phyloP scores from a whole-genome alignment of 2,888 invertebrate genomes.

The Acanthosepion lycidas region DNA sequence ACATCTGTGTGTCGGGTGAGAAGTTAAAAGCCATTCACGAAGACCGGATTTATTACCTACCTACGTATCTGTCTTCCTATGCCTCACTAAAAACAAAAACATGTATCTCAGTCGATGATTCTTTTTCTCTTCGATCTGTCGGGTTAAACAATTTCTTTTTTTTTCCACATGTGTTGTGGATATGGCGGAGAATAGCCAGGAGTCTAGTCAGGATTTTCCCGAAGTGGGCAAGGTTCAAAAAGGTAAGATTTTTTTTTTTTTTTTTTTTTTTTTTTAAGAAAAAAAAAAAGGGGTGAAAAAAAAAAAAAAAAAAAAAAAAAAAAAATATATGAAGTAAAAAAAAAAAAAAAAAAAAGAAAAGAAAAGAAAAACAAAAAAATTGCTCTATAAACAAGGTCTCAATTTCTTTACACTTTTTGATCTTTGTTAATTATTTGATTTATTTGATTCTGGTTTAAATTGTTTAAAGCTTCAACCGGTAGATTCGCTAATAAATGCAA shows the following conservation, averaged over 20 bases:
- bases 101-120: slow-evolving; percentile 15
- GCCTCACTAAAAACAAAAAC: background rate
- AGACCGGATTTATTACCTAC: background rate
- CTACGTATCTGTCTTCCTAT: background rate
- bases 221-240: slow-evolving; percentile 9
- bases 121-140: background rate
- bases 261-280: background rate
- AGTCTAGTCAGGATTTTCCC: background rate
- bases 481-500: background rate
- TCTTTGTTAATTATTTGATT: background rate
- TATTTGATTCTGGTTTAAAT: background rate
- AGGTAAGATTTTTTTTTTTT: background rate
- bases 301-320: background rate
- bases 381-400: background rate
- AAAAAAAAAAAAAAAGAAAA: background rate
- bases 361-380: no score
- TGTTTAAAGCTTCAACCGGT: background rate
- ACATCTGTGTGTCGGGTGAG: background rate
- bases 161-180: background rate
- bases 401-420: background rate
- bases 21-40: background rate
- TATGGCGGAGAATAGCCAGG: background rate
- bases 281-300: background rate
- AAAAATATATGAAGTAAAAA: background rate
- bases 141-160: background rate